Evolutionary conservation across 2,888 invertebrate genomes (phyloP), one percentile per base, ranked within the genome.

Genomic region (Drosophila borborema): DNA sequence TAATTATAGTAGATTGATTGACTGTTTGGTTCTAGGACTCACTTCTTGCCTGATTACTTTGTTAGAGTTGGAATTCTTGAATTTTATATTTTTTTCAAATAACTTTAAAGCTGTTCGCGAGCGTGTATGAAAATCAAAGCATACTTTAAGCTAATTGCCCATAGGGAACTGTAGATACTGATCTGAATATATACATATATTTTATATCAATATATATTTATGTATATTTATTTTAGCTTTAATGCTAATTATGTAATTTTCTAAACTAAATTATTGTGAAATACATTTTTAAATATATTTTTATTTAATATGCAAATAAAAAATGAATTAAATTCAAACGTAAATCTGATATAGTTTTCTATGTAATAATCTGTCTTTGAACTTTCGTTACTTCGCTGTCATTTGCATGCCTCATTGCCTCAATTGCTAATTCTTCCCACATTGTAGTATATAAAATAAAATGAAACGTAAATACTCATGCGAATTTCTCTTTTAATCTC

Each of bases 401-500:
- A 54, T 62, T 34, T 58, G 58, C 58, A 58, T 45, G 58, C 23
- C 34, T 45, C 45, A 34, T 20, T 20, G 20, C 20, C 20, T 20
- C 34, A 45, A 36, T 20, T 36, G 31, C 9, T 20, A 45, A 59
- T 55, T 60, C 55, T 53, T 36, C 28, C 23, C 5, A 40, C 16
- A 40, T 36, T 10, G 55, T 31, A 62, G 36, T 66, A 49, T 55
- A 62, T 78, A 10, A 55, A 70, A 66, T 36, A 55, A 55, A 55
- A 41, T 55, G 10, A 16, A 51, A 23, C 55, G 40, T 71, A 72
- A 82, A 83, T 80, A 80, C 62, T 88, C 71, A 80, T 80, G 45
- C 28, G 45, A 65, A 74, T 74, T 59, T 80, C 45, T 75, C 59
- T 74, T 72, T 70, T 51, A 68, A 64, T 88, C 48, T 70, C 64